Evolutionary conservation across 2,113 vertebrate genomes (phyloP).

Genomic region (Lanius collurio): DNA sequence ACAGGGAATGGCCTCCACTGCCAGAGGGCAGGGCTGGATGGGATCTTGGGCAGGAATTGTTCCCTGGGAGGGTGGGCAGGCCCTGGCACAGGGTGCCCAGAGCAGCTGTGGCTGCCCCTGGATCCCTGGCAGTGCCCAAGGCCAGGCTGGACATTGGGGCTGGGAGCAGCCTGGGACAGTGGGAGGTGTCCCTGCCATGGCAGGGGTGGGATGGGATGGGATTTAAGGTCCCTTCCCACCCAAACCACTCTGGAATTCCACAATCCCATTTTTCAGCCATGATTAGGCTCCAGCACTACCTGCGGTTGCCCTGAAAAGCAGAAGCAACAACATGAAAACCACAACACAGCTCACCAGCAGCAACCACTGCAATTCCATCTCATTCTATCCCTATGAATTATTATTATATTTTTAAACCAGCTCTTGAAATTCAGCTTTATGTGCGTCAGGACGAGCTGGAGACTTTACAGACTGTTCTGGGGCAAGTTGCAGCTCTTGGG

Average conservation of each 20-base stretch:
- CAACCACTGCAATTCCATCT: not conserved
- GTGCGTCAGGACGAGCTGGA: not conserved
- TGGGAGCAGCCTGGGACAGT: not conserved
- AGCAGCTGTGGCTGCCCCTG: not conserved
- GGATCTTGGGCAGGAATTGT: not conserved
- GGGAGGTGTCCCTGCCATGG: not conserved
- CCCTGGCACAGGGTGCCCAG: not conserved
- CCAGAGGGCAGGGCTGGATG: fast-evolving
- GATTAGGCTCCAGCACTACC: not conserved
- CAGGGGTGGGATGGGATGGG: not conserved
- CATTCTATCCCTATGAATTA: not conserved
- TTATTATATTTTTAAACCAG: not conserved
- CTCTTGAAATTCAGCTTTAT: not conserved
- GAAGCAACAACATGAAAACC: not conserved
- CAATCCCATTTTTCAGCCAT: not conserved
- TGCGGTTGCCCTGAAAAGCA: not conserved
- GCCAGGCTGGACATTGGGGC: not conserved
- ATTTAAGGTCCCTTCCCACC: not conserved
- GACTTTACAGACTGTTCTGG: not conserved
- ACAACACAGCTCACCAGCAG: not conserved
- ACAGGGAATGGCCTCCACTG: not conserved
- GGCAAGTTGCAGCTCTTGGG: not conserved
- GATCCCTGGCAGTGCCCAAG: not conserved
- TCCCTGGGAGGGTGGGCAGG: fast-evolving
- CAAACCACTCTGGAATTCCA: not conserved